Conservation (phyloP, 2,888 invertebrate species). For the Polia nebulosa region DNA sequence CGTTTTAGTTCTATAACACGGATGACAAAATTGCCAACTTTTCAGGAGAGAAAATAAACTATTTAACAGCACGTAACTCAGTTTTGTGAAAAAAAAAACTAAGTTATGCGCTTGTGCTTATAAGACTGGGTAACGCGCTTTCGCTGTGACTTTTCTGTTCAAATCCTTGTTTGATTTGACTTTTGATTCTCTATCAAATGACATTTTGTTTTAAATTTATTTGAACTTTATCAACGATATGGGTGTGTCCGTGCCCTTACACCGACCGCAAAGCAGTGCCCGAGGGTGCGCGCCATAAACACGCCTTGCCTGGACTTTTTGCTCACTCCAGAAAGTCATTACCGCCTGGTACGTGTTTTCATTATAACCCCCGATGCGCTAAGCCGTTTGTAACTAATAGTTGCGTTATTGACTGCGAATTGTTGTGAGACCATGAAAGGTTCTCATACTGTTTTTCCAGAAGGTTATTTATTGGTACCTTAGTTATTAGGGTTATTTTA, state of each 20-base stretch:
- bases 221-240: too few species aligned
- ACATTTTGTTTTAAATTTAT: too few species aligned
- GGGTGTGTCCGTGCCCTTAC: conserved; percentile 51
- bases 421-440: conserved; percentile 13
- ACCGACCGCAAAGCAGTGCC: conserved; percentile 63
- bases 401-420: conserved; percentile 60
- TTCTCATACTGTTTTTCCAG: background rate
- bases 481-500: conserved; percentile 18
- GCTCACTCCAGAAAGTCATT: conserved; percentile 77
- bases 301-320: conserved; percentile 70
- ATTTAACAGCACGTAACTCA: background rate
- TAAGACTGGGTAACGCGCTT: too few species aligned
- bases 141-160: background rate
- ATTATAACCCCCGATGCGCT: conserved; percentile 70
- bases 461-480: background rate
- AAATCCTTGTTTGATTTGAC: too few species aligned
- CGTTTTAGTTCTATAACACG: background rate
- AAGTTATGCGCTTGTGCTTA: too few species aligned
- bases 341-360: conserved; percentile 75
- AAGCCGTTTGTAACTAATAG: conserved; percentile 62
- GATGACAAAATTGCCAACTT: background rate
- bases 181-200: too few species aligned
- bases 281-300: conserved; percentile 64
- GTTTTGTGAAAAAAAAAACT: background rate
- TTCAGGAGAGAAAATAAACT: background rate